Conservation (phyloP, 2,113 vertebrate genomes). For the Chaetops frenatus region DNA sequence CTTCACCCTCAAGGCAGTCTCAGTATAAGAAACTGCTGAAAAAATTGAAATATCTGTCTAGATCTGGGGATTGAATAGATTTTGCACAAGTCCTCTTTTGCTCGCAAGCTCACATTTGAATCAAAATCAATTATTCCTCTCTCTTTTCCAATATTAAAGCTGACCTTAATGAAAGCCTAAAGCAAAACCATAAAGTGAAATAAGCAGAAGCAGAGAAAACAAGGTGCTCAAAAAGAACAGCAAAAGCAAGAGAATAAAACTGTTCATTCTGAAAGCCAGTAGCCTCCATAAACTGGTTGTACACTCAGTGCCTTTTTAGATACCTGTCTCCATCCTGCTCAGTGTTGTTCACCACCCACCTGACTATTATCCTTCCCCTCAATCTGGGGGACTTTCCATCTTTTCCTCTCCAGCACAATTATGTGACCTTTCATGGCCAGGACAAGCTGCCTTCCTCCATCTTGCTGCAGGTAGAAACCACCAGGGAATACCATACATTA, state of each 20-base stretch:
- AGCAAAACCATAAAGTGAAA: background rate
- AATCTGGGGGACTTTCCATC: background rate
- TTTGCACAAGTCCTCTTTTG: background rate
- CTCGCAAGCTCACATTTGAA: background rate
- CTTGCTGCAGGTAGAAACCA: background rate
- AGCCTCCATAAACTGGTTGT: background rate
- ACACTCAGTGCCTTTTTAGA: background rate
- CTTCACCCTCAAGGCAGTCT: background rate
- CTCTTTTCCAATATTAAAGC: background rate
- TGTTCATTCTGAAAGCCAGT: background rate
- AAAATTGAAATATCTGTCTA: background rate
- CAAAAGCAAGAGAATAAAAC: background rate
- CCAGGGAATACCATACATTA: background rate
- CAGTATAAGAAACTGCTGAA: background rate
- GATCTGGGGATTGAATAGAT: background rate
- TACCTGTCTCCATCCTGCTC: background rate
- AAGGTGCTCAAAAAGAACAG: background rate
- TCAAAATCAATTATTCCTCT: background rate
- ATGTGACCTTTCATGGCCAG: rapidly evolving
- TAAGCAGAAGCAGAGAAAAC: background rate
- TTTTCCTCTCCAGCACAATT: background rate
- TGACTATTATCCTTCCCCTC: background rate
- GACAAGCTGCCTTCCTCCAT: background rate
- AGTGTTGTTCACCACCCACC: background rate
- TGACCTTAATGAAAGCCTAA: background rate